Percentiles rank a stretch among this genome's conserved stretches.
These are phyloP conservation scores for Neofelis nebulosa DNA, from an alignment of 2,113 vertebrate species.

Conservation along the genomic window DNA sequence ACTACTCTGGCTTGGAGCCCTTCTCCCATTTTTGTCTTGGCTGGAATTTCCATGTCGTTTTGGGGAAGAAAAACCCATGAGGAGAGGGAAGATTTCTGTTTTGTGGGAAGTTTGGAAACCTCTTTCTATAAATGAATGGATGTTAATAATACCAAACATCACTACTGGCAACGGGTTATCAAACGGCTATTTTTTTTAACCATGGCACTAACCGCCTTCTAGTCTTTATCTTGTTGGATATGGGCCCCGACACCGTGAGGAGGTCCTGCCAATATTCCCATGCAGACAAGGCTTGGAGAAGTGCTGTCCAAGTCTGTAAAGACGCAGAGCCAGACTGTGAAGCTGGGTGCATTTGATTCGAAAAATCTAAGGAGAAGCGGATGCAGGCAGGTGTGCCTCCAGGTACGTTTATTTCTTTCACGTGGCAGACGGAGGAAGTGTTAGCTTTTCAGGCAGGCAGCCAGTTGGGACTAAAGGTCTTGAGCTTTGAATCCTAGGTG, in stretches of 20 bases:
- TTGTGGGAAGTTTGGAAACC: not conserved
- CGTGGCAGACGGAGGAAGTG: fast-evolving
- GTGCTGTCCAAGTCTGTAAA: no score
- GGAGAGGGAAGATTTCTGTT: slow-evolving; percentile 1
- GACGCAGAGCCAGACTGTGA: not conserved
- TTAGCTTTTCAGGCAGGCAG: not conserved
- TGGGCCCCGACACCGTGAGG: not conserved
- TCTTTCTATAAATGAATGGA: not conserved
- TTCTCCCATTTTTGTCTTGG: not conserved
- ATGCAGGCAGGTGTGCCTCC: fast-evolving
- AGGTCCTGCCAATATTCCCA: not conserved
- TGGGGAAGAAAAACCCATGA: not conserved
- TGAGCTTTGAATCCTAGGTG: not conserved
- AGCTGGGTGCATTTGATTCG: not conserved
- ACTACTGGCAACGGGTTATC: not conserved
- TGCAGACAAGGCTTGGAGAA: not conserved
- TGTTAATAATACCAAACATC: not conserved
- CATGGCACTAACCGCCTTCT: not conserved
- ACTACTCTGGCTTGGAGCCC: slow-evolving; percentile 39
- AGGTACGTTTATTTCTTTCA: fast-evolving
- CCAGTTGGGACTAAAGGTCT: not conserved
- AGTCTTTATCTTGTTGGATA: not conserved
- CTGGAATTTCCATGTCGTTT: slow-evolving; percentile 21
- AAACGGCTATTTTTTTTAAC: not conserved
- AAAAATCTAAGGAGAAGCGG: not conserved